phyloP scores from a whole-genome alignment of 2,888 invertebrate species.

The Odontothrips loti region DNA sequence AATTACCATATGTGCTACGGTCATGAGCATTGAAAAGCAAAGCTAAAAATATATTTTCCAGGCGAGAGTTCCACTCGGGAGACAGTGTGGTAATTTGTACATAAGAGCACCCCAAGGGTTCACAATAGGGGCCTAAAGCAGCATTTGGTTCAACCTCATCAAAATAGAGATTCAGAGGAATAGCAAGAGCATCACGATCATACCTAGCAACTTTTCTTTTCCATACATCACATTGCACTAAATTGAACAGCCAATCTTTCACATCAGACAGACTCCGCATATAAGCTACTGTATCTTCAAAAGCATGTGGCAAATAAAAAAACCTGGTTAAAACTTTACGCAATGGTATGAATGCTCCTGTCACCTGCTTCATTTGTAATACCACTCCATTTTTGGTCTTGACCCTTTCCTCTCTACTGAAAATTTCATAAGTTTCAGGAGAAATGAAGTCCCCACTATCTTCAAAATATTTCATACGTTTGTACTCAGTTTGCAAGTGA shows the following conservation, averaged over 20 bases:
- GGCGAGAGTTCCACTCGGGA: background rate
- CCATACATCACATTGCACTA: background rate
- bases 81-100: background rate
- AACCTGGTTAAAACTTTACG: background rate
- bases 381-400: background rate
- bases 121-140: background rate
- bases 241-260: background rate
- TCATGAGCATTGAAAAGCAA: background rate
- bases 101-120: background rate
- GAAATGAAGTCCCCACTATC: background rate
- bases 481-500: background rate
- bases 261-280: background rate
- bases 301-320: background rate
- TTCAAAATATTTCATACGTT: background rate
- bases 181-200: background rate
- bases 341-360: background rate
- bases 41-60: background rate
- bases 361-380: background rate
- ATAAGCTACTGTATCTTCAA: background rate
- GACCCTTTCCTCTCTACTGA: background rate
- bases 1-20: too few relatives aligned
- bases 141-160: background rate
- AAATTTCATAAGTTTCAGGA: background rate
- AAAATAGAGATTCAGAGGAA: background rate
- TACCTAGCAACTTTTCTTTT: background rate